Conservation (phyloP, 2,113 vertebrate genomes). For the Malurus cyaneus region DNA sequence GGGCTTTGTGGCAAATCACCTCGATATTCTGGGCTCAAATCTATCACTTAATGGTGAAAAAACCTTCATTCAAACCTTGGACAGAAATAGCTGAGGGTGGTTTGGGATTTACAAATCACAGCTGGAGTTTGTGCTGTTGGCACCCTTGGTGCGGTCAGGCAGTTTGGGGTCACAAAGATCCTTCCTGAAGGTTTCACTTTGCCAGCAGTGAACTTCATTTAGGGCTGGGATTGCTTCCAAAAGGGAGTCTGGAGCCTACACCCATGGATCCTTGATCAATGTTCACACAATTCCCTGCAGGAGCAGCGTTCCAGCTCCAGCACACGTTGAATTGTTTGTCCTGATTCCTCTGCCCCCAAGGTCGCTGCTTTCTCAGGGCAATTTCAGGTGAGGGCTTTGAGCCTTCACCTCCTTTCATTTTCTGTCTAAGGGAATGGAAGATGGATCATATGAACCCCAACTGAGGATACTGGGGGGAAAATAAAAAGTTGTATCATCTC, state of each 20-base stretch:
- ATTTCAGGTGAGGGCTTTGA: neutral
- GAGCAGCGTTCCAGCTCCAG: accelerated
- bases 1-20: neutral
- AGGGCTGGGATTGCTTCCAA: neutral
- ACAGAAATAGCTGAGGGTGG: neutral
- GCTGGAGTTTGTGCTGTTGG: neutral
- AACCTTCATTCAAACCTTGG: neutral
- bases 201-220: neutral
- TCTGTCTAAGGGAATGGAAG: neutral
- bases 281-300: neutral
- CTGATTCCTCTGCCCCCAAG: neutral
- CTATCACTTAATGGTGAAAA: neutral
- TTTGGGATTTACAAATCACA: neutral
- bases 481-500: accelerated
- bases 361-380: neutral
- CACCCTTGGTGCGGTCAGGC: neutral
- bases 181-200: neutral
- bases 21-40: neutral
- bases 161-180: neutral
- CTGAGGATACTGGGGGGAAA: neutral
- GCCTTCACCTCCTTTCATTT: neutral
- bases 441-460: neutral
- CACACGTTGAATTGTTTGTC: neutral
- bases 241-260: neutral
- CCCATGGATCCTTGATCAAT: neutral